Base-by-base conservation (phyloP, 2,113 vertebrate genomes). In the Mastomys coucha region DNA sequence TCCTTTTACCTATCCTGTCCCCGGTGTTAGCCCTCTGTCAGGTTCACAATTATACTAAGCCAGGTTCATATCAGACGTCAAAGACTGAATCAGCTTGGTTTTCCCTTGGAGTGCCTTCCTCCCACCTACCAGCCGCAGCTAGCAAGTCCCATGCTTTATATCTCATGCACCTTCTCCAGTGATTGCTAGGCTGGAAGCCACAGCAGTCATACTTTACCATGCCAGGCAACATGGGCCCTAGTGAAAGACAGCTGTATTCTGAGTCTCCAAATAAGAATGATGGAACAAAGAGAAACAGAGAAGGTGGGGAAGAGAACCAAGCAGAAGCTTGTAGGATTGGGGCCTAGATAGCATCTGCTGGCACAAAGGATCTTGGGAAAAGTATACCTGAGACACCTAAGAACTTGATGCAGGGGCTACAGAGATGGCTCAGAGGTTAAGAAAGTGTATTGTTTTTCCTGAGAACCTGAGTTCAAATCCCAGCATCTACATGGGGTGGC, bases 31-130 rank as follows among this genome's bases (percentile, higher is more conserved):
- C 10, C 60, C 92, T 91, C 51, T 85, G 49, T 13, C 82, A 69
- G 56, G 88, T n/a, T n/a, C 58, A 33, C 33, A 91, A 58, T 85
- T 85, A 80, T 63, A 63, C n/a, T 78, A 92, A 90, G n/a, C 36
- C 88, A 26, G 73, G 7, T 91, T 45, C 45, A 56, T 60, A 97
- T 3, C 72, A 88, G 63, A 72, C 26, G 12, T 78, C 67, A 73
- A 69, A 73, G 49, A 11, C 63, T 78, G 56, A 90, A 65, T 90
- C 93, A 60, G 75, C 51, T 53, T n/a, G 82, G 49, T 85, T 95
- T 72, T 39, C 88, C 81, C 85, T 67, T 12, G 45, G 9, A 91
- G 73, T 87, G 10, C 13, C 65, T 69, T 95, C 33, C 14, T 94
- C 8, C 9, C 39, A 36, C 70, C 22, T 92, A 81, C 73, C 19